Percentiles rank a stretch among this genome's conserved stretches.
Evolutionary conservation across 1,140 invertebrate species (phyloP).

Genomic region (Phocides pigmalion): DNA sequence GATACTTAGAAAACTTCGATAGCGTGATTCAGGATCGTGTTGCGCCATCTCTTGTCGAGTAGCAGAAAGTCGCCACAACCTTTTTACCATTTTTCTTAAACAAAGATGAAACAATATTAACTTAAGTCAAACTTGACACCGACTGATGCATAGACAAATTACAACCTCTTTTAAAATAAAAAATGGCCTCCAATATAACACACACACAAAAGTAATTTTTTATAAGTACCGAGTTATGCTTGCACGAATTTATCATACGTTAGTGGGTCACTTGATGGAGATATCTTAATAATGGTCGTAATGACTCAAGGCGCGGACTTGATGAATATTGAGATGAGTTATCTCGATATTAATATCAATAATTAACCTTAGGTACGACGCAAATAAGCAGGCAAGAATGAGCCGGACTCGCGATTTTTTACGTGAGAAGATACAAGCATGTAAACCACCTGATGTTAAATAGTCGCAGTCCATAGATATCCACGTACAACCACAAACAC

Average conservation of each 20-base stretch:
- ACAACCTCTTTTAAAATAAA: constrained; percentile 16
- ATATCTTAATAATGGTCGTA: constrained; percentile 16
- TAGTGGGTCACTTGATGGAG: constrained; percentile 4
- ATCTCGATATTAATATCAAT: constrained; percentile 11
- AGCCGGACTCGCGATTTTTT: too few species aligned
- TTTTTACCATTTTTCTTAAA: constrained; percentile 1
- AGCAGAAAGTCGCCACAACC: too few species aligned
- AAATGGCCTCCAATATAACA: constrained; percentile 14
- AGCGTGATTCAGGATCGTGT: too few species aligned
- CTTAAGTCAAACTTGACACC: constrained; percentile 14
- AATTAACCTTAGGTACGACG: not conserved
- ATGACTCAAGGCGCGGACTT: constrained; percentile 9
- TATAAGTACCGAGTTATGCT: not conserved
- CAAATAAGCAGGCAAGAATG: too few species aligned
- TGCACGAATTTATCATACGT: constrained; percentile 14
- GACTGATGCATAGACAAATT: constrained; percentile 10
- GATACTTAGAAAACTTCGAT: too few species aligned
- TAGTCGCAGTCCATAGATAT: too few species aligned
- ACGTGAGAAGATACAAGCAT: too few species aligned
- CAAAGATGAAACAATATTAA: not conserved
- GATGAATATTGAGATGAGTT: constrained; percentile 13
- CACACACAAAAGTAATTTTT: constrained; percentile 3
- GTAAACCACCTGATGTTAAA: not conserved
- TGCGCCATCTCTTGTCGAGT: too few species aligned
- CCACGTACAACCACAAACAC: too few species aligned